These are phyloP conservation scores for Etheostoma nigrum DNA, from an alignment of 2,797 vertebrate genomes.

Conservation along the genomic window DNA sequence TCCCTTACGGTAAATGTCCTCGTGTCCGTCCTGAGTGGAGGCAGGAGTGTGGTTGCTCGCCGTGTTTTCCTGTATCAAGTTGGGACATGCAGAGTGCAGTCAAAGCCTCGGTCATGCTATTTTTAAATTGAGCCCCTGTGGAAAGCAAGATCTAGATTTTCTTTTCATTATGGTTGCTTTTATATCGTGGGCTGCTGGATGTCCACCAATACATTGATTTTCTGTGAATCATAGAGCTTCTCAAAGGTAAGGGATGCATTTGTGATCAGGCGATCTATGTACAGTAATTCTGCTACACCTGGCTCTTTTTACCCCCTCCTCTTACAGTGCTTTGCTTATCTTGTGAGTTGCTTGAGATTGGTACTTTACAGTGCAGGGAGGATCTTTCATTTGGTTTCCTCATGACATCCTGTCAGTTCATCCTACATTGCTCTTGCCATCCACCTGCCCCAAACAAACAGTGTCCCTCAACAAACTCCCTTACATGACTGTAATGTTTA, in stretches of 20 bases:
- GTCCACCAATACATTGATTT: slow-evolving; percentile 75
- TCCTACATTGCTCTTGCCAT: slow-evolving; percentile 50
- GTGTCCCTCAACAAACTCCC: slow-evolving; percentile 60
- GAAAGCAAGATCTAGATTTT: slow-evolving; percentile 81
- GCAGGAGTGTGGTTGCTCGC: slow-evolving; percentile 62
- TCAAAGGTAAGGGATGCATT: slow-evolving; percentile 80
- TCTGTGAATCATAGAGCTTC: slow-evolving; percentile 79
- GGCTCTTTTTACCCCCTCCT: slow-evolving; percentile 20
- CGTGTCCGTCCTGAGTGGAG: slow-evolving; percentile 69
- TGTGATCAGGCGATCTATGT: slow-evolving; percentile 46
- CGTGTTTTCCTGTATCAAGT: slow-evolving; percentile 75
- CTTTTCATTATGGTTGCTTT: slow-evolving; percentile 73
- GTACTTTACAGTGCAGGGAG: slow-evolving; percentile 48
- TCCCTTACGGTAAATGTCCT: slow-evolving; percentile 69
- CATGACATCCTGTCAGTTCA: slow-evolving; percentile 63
- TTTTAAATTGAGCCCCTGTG: slow-evolving; percentile 81
- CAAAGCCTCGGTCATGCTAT: slow-evolving; percentile 79
- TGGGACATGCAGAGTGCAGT: slow-evolving; percentile 77
- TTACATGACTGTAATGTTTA: slow-evolving; percentile 43
- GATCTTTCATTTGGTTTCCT: slow-evolving; percentile 61
- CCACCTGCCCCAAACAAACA: slow-evolving; percentile 68
- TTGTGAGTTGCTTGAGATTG: slow-evolving; percentile 37
- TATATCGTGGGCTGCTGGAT: slow-evolving; percentile 72
- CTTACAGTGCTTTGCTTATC: slow-evolving; percentile 40
- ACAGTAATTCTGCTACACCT: slow-evolving; percentile 50